Conservation (phyloP, 92 coral and sea anemone genomes). For the Micromussa lordhowensis region DNA sequence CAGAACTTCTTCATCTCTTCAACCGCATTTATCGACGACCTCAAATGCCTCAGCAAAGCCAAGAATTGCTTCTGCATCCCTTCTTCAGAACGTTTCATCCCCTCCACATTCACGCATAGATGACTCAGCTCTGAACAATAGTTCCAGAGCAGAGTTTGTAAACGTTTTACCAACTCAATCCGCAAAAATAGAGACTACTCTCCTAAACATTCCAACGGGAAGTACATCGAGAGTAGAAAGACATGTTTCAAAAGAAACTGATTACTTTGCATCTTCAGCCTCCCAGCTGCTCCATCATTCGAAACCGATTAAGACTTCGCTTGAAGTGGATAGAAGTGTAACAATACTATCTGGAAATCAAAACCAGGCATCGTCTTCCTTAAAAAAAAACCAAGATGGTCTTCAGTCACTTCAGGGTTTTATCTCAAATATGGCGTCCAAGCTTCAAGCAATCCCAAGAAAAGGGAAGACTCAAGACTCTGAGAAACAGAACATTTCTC, state of each 20-base stretch:
- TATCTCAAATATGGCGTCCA: conserved; percentile 40
- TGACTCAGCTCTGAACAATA: neutral
- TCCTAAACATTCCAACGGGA: neutral
- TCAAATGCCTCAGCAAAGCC: neutral
- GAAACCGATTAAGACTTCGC: no score
- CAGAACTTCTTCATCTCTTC: neutral
- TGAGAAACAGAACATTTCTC: neutral
- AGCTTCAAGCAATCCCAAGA: neutral
- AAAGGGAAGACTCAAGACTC: neutral
- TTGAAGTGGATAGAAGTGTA: neutral
- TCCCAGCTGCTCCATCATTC: neutral
- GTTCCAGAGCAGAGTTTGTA: neutral
- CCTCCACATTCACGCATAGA: neutral
- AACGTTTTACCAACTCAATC: neutral
- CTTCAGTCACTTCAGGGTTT: conserved; percentile 42
- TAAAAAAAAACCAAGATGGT: conserved; percentile 41
- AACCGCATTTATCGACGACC: neutral
- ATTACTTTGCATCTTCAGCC: neutral
- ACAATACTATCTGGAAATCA: neutral
- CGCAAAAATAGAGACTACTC: neutral
- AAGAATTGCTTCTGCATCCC: neutral
- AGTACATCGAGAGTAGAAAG: neutral
- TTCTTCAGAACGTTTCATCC: neutral
- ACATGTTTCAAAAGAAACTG: neutral
- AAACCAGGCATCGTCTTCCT: conserved; percentile 49